Percentiles rank a stretch among this genome's conserved stretches.
Evolutionary conservation across 2,888 invertebrate genomes (phyloP).

Genomic region (Cyclophora punctaria): DNA sequence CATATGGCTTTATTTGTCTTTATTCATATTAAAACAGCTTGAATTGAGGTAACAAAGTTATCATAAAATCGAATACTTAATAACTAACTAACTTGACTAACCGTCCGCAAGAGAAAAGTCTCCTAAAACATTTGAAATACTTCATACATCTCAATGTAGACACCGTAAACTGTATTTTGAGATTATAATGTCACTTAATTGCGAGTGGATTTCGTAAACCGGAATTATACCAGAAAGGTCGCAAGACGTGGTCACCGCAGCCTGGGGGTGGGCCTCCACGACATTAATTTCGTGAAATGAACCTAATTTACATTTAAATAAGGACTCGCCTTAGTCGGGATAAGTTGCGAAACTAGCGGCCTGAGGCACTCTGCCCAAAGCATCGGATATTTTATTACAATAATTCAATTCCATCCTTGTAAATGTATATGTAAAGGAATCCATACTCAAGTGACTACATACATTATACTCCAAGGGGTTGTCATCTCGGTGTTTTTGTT

Average conservation of each 20-base stretch:
- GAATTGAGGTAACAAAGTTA: too few species aligned
- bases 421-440: constrained; percentile 16
- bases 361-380: constrained; percentile 68
- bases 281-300: constrained; percentile 92
- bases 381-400: constrained; percentile 69
- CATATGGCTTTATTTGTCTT: too few species aligned
- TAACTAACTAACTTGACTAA: too few species aligned
- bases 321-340: constrained; percentile 78
- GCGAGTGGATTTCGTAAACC: neutral
- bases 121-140: too few species aligned
- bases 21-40: too few species aligned
- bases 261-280: constrained; percentile 75
- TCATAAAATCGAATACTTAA: too few species aligned
- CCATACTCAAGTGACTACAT: too few species aligned
- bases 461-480: too few species aligned
- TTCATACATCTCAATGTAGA: too few species aligned
- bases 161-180: too few species aligned
- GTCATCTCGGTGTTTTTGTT: too few species aligned
- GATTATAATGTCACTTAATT: neutral
- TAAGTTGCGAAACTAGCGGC: constrained; percentile 74
- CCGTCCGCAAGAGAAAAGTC: too few species aligned
- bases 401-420: constrained; percentile 68
- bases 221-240: constrained; percentile 1
- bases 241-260: constrained; percentile 42
- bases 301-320: constrained; percentile 94